phyloP scores from a whole-genome alignment of 2,113 vertebrate genomes.

The Irena cyanogastra region DNA sequence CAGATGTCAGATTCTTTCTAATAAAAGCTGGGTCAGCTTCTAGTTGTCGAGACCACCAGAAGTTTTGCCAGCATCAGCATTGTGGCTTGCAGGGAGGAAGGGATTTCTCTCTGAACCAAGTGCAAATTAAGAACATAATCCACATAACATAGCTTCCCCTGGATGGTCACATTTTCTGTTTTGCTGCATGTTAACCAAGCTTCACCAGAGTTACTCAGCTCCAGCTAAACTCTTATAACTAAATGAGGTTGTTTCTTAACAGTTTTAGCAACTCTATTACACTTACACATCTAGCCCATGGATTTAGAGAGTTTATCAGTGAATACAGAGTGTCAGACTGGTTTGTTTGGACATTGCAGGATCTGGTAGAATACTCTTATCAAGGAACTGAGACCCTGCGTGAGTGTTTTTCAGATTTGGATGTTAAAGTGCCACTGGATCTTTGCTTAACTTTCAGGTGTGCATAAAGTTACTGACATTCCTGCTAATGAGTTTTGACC shows the following conservation, averaged over 20 bases:
- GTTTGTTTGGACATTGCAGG: background rate
- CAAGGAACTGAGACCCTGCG: background rate
- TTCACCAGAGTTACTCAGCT: background rate
- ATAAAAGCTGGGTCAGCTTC: background rate
- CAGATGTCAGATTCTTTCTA: background rate
- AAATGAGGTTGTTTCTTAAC: background rate
- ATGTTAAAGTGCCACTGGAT: background rate
- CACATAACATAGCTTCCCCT: background rate
- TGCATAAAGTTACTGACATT: background rate
- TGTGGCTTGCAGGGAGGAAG: background rate
- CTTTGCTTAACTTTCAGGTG: background rate
- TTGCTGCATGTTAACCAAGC: background rate
- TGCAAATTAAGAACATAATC: background rate
- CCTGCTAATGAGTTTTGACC: background rate
- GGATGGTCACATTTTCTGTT: background rate
- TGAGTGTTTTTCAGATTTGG: background rate
- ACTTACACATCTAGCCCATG: background rate
- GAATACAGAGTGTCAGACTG: background rate
- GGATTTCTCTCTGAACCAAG: background rate
- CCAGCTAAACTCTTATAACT: background rate
- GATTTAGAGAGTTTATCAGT: background rate
- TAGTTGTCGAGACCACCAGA: background rate
- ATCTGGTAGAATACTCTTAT: background rate
- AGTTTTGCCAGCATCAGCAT: background rate
- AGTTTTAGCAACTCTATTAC: background rate